phyloP scores from a whole-genome alignment of 1,140 invertebrate species.

The Andricus grossulariae region DNA sequence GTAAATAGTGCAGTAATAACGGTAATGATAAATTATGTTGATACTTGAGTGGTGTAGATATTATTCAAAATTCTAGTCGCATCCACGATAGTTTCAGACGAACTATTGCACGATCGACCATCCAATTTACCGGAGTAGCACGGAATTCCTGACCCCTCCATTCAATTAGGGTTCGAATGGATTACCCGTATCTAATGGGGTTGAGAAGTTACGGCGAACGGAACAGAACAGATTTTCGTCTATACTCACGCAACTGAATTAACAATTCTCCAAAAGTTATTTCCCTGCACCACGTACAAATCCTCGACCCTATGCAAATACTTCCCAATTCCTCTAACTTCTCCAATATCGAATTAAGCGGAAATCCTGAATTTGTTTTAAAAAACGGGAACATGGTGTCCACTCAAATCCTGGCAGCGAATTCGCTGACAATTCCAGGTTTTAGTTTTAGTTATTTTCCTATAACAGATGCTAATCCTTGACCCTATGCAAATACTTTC shows the following conservation, averaged over 20 bases:
- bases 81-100: neutral
- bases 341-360: too few relatives aligned
- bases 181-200: slow-evolving; percentile 57
- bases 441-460: neutral
- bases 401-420: too few relatives aligned
- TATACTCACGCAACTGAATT: slow-evolving; percentile 17
- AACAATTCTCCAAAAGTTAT: slow-evolving; percentile 30
- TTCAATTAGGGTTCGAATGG: slow-evolving; percentile 54
- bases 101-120: slow-evolving; percentile 47
- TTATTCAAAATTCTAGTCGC: slow-evolving; percentile 15
- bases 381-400: too few relatives aligned
- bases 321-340: neutral
- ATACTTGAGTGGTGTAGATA: neutral
- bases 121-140: slow-evolving; percentile 43
- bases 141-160: slow-evolving; percentile 43
- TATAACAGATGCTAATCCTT: neutral
- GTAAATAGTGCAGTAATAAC: too few relatives aligned
- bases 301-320: slow-evolving; percentile 17
- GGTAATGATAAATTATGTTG: neutral
- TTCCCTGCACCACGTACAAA: neutral
- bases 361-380: too few relatives aligned
- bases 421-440: too few relatives aligned
- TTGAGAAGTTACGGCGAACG: slow-evolving; percentile 37
- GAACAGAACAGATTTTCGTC: slow-evolving; percentile 27
- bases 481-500: slow-evolving; percentile 14